phyloP scores from a whole-genome alignment of 1,140 invertebrate species.

The Aleiodes sp. region DNA sequence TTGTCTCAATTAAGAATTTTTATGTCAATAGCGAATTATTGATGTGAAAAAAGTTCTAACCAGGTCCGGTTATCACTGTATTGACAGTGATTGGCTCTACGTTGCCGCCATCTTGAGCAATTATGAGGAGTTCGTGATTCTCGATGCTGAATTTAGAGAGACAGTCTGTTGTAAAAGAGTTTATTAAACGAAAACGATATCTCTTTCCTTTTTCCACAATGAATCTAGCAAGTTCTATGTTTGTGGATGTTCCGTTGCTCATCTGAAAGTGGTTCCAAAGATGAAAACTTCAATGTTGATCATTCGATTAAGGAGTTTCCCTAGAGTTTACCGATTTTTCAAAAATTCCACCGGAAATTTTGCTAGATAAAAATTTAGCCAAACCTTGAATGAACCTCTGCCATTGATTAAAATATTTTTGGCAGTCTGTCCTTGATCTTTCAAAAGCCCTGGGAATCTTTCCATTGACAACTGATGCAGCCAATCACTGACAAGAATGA shows the following conservation, averaged over 20 bases:
- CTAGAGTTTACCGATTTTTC: neutral
- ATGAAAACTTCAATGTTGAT: no score
- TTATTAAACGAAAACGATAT: no score
- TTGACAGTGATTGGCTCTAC: constrained; percentile 65
- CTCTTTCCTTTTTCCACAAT: constrained; percentile 68
- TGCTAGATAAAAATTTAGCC: neutral
- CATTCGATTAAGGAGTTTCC: no score
- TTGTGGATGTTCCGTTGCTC: constrained; percentile 17
- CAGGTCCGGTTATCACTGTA: constrained; percentile 46
- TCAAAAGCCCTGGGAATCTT: constrained; percentile 78
- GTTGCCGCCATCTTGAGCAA: constrained; percentile 81
- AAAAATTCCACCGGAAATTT: neutral
- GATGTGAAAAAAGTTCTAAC: no score
- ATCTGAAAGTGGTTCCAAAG: constrained; percentile 31
- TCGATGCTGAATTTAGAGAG: constrained; percentile 82
- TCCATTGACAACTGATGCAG: constrained; percentile 73
- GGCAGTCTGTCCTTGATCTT: constrained; percentile 82
- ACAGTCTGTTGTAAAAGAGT: no score
- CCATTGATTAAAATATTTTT: constrained; percentile 84
- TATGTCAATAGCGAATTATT: no score
- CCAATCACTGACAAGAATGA: constrained; percentile 82
- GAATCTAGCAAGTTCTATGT: constrained; percentile 34
- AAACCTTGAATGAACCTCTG: constrained; percentile 70
- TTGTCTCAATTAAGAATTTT: no score
- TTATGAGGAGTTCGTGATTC: constrained; percentile 77